Conservation (phyloP, 2,113 vertebrate genomes). For the Marmota monax region DNA sequence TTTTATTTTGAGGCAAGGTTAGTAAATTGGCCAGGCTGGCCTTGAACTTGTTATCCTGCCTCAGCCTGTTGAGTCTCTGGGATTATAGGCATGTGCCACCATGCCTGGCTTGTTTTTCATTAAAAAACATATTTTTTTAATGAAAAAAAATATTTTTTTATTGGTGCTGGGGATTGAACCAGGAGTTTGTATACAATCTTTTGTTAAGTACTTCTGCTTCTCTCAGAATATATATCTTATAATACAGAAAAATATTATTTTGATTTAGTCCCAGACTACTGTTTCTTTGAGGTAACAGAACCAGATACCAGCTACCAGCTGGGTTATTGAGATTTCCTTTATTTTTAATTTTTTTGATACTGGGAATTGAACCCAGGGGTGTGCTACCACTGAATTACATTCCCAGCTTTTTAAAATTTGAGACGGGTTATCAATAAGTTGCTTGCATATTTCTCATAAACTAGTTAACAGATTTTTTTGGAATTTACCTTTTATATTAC, state of each 20-base stretch:
- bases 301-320: not conserved
- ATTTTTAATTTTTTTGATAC: no score
- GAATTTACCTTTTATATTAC: conserved; percentile 52
- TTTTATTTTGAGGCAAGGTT: not conserved
- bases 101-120: no score
- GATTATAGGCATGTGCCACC: not conserved
- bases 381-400: no score
- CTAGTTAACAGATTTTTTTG: conserved; percentile 26
- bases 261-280: conserved; percentile 21
- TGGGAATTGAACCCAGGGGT: no score
- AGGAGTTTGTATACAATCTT: no score
- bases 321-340: conserved; percentile 10
- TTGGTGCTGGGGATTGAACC: no score
- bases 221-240: conserved; percentile 48
- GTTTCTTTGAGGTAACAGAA: conserved; percentile 31
- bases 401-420: no score
- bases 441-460: not conserved
- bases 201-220: not conserved
- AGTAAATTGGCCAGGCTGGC: not conserved
- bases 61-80: not conserved
- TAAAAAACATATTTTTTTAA: no score
- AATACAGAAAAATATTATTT: conserved; percentile 34
- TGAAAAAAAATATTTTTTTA: no score
- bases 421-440: no score
- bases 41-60: not conserved